Evolutionary conservation across 2,888 invertebrate species (phyloP), one percentile per base, ranked within the genome.

Genomic region (Drosophila multiciliata): DNA sequence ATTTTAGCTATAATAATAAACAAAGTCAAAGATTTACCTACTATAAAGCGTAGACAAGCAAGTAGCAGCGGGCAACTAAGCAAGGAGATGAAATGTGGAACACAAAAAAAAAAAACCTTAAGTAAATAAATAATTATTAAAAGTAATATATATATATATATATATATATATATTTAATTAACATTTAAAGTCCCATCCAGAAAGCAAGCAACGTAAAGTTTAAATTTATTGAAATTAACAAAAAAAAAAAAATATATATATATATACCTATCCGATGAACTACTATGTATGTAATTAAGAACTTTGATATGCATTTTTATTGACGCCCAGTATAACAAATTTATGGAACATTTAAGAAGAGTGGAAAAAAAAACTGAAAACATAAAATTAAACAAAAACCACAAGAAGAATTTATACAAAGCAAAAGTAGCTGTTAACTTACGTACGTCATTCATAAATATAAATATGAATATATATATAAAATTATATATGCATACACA

Each of bases 261-360:
- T 49, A 23, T 36, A 71, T 71, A 77, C 68, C 72, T 83, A 87
- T 69, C 59, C 70, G 65, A 72, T 75, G 68, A 78, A 38, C 36
- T 38, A 38, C 55, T 55, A 63, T 67, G 65, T 78, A 75, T 73
- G 64, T 82, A 82, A 76, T 66, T 73, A 87, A 88, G 82, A 86
- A 83, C 86, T 88, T 88, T 88, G 87, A 88, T 85, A 86, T 83
- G 84, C 84, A 87, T 87, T 85, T 87, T 89, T 87, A 88, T 80
- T 82, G 66, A 79, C 64, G 88, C 88, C 86, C 86, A 76, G 68
- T 48, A 78, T 33, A 15, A 55, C 7, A 26, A 55, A n/a, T 38
- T 9, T 40, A 63, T 66, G 26, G 36, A 76, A 68, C 73, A 75
- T 73, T 73, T 52, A 78, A 73, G 55, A 35, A 55, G 69, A 73